Evolutionary conservation across 2,797 vertebrate species (phyloP).

Genomic region (Calcarius lapponicus): DNA sequence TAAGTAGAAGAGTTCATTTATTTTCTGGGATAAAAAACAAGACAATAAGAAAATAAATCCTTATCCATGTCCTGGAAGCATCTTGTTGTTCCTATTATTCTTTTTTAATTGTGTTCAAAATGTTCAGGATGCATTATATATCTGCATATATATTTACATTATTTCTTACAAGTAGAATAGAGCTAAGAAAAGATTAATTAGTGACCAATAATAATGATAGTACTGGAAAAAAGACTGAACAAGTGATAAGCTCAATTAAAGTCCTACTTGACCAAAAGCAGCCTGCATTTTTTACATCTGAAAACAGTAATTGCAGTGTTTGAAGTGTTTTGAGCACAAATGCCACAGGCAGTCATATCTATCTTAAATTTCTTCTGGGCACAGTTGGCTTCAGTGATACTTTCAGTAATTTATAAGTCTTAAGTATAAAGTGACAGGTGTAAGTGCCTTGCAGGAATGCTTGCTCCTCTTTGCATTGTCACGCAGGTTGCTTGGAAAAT

Average conservation of each 20-base stretch:
- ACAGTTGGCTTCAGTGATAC: constrained; percentile 58
- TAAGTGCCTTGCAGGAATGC: constrained; percentile 45
- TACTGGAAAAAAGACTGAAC: neutral
- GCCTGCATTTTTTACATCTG: constrained; percentile 35
- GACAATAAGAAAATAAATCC: neutral
- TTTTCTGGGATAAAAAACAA: neutral
- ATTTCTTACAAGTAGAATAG: neutral
- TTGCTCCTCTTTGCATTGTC: constrained; percentile 3
- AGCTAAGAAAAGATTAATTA: neutral
- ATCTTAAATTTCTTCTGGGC: constrained; percentile 57
- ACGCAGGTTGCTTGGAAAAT: constrained; percentile 20
- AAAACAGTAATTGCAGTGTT: constrained; percentile 52
- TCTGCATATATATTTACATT: neutral
- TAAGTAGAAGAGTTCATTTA: neutral
- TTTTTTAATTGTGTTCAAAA: neutral
- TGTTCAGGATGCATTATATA: neutral
- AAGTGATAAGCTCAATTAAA: constrained; percentile 20
- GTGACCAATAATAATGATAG: neutral
- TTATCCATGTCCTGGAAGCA: neutral
- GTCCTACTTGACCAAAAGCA: neutral
- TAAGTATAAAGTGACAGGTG: constrained; percentile 36
- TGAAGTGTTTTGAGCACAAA: constrained; percentile 56
- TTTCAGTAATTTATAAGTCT: constrained; percentile 57
- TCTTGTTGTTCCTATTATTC: neutral
- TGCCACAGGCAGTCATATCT: constrained; percentile 54